Conservation (phyloP, 2,113 vertebrate species). For the Morone saxatilis region DNA sequence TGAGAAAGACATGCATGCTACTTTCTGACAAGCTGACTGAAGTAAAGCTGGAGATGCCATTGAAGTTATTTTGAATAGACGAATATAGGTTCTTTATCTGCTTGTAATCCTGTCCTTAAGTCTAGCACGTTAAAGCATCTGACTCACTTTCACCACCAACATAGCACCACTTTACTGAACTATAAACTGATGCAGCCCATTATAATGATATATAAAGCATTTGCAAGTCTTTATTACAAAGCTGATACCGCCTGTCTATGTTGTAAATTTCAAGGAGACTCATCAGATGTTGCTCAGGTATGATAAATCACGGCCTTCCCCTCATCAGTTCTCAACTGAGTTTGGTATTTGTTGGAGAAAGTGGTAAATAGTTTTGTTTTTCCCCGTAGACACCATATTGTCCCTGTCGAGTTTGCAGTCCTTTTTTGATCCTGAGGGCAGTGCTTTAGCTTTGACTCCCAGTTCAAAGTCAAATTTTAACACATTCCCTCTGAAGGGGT, state of each 20-base stretch:
- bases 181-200: conserved; percentile 55
- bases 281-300: conserved; percentile 28
- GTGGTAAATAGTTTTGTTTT: conserved; percentile 43
- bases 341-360: conserved; percentile 20
- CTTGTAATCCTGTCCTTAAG: conserved; percentile 27
- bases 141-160: conserved; percentile 47
- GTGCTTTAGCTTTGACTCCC: conserved; percentile 47
- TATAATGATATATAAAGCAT: conserved; percentile 64
- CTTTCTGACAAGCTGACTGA: neutral
- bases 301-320: conserved; percentile 34
- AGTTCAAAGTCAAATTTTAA: conserved; percentile 63
- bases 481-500: conserved; percentile 34
- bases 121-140: conserved; percentile 43
- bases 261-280: conserved; percentile 59
- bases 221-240: conserved; percentile 59
- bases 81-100: conserved; percentile 26
- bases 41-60: conserved; percentile 6
- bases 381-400: neutral
- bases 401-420: conserved; percentile 2
- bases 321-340: conserved; percentile 10
- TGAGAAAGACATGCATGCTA: neutral
- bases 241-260: conserved; percentile 42
- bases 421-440: conserved; percentile 32
- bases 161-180: conserved; percentile 40
- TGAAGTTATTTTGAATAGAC: conserved; percentile 45